Conservation (phyloP, 2,113 vertebrate genomes). For the Tragelaphus buxtoni region DNA sequence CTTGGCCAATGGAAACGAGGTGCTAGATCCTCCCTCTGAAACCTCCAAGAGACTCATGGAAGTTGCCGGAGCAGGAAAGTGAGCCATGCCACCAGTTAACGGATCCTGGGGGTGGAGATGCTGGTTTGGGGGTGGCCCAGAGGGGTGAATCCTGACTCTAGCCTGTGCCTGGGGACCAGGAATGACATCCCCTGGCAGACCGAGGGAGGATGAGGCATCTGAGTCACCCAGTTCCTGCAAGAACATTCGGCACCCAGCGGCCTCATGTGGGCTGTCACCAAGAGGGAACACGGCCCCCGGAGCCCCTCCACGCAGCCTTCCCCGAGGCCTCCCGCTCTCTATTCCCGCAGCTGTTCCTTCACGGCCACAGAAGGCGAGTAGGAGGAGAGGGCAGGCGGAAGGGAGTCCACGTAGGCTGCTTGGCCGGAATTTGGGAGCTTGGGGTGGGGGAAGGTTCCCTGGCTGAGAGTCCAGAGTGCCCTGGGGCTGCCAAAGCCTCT, state of each 20-base stretch:
- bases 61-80: neutral
- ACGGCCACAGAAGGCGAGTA: slow-evolving; percentile 49
- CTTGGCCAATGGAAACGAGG: neutral
- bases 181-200: neutral
- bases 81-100: neutral
- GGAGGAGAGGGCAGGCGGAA: slow-evolving; percentile 11
- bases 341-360: slow-evolving; percentile 57
- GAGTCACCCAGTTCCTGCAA: slow-evolving; percentile 8
- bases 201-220: neutral
- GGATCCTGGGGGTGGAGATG: neutral
- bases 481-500: neutral
- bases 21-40: neutral
- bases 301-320: slow-evolving; percentile 2
- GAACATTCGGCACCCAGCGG: neutral
- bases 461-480: neutral
- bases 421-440: neutral
- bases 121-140: neutral
- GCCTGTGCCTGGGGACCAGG: neutral
- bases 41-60: neutral
- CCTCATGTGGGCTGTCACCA: slow-evolving; percentile 10
- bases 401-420: neutral
- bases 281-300: slow-evolving; percentile 44
- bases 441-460: neutral
- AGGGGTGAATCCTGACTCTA: neutral
- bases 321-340: neutral